Evolutionary conservation across 2,113 vertebrate genomes (phyloP).

Genomic region (Hippocampus zosterae): DNA sequence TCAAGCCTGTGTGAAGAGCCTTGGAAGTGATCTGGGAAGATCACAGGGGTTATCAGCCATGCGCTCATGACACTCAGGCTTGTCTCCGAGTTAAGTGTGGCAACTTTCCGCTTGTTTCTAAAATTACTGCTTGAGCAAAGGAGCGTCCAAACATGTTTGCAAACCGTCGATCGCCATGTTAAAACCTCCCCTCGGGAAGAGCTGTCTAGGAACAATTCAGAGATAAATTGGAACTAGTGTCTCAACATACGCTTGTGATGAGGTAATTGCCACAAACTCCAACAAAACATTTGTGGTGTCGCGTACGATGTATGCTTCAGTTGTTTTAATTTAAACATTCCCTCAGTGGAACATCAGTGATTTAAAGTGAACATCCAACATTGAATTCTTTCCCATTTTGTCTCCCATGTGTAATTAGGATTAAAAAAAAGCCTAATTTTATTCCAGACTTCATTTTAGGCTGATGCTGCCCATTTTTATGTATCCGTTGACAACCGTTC

Average conservation of each 20-base stretch:
- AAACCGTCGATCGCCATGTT: conserved; percentile 57
- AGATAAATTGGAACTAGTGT: conserved; percentile 26
- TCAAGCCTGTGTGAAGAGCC: conserved; percentile 42
- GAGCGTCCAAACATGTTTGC: conserved; percentile 29
- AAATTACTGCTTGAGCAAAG: conserved; percentile 60
- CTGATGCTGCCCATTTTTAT: conserved; percentile 43
- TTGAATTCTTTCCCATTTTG: not conserved
- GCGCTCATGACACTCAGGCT: conserved; percentile 61
- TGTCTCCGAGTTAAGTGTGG: conserved; percentile 47
- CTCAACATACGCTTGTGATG: conserved; percentile 41
- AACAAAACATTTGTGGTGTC: conserved; percentile 32
- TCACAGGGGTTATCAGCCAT: conserved; percentile 64
- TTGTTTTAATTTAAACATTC: conserved; percentile 34
- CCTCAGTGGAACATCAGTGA: conserved; percentile 2
- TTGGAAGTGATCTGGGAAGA: conserved; percentile 54
- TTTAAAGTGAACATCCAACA: not conserved
- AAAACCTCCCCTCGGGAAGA: conserved; percentile 58
- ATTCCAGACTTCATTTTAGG: conserved; percentile 71
- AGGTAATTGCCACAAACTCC: conserved; percentile 40
- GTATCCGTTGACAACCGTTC: conserved; percentile 53
- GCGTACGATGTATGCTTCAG: conserved; percentile 34
- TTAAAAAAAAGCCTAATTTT: conserved; percentile 31
- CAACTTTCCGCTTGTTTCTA: conserved; percentile 52
- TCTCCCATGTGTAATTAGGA: conserved; percentile 55
- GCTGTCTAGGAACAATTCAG: conserved; percentile 50